Evolutionary conservation across 2,113 vertebrate genomes (phyloP).

Genomic region (Forbesichthys papilliferus): DNA sequence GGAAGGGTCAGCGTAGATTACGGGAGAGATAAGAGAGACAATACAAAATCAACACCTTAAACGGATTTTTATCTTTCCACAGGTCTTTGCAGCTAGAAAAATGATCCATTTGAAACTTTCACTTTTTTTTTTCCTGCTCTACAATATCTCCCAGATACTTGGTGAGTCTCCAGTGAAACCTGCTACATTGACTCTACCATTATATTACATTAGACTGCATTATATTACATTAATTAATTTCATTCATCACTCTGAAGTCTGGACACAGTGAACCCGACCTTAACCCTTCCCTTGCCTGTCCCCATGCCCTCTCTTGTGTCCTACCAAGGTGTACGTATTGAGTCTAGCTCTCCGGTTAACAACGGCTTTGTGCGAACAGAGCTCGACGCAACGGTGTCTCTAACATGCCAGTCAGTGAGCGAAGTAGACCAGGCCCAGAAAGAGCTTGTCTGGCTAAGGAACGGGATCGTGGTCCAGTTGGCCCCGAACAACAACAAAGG

Average conservation of each 20-base stretch:
- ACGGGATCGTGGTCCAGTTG: slow-evolving; percentile 49
- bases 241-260: neutral
- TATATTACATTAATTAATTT: neutral
- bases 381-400: slow-evolving; percentile 46
- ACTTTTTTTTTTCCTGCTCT: slow-evolving; percentile 41
- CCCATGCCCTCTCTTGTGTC: neutral
- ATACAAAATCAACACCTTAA: neutral
- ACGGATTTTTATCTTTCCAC: slow-evolving; percentile 2
- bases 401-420: slow-evolving; percentile 50
- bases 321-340: slow-evolving; percentile 54
- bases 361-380: slow-evolving; percentile 46
- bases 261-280: neutral
- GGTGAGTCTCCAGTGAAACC: slow-evolving; percentile 32
- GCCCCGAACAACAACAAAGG: slow-evolving; percentile 54
- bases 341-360: slow-evolving; percentile 21
- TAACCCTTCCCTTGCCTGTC: neutral
- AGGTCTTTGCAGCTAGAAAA: slow-evolving; percentile 27
- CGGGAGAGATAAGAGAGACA: neutral
- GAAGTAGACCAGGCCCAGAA: slow-evolving; percentile 1
- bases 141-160: slow-evolving; percentile 26
- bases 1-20: too few relatives aligned
- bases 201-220: neutral
- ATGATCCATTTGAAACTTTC: slow-evolving; percentile 33
- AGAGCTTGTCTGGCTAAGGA: slow-evolving; percentile 75
- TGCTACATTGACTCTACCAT: neutral